These are phyloP conservation scores for Ceratosolen fusciceps DNA, from an alignment of 1,140 invertebrate species.

Conservation along the genomic window DNA sequence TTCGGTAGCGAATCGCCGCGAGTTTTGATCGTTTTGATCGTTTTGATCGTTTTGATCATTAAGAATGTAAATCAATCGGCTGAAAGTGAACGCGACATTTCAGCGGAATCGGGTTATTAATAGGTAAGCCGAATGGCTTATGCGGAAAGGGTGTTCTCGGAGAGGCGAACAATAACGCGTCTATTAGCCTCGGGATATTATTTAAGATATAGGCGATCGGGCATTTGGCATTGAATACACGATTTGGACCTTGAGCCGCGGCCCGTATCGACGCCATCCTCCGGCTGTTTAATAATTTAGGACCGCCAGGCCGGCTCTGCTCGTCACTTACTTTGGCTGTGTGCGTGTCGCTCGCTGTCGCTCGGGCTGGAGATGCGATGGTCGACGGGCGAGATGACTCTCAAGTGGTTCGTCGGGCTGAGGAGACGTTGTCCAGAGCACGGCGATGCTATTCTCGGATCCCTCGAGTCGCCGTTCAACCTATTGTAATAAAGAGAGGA, in stretches of 20 bases:
- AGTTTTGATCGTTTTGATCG: too few species aligned
- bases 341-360: constrained; percentile 61
- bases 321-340: constrained; percentile 62
- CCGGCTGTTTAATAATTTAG: not conserved
- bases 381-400: constrained; percentile 60
- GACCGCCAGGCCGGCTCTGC: too few species aligned
- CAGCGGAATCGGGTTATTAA: too few species aligned
- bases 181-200: not conserved
- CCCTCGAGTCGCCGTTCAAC: constrained; percentile 47
- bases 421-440: constrained; percentile 56
- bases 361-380: constrained; percentile 65
- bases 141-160: not conserved
- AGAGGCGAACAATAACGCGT: not conserved
- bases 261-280: too few species aligned
- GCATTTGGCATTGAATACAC: not conserved
- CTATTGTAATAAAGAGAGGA: constrained; percentile 39
- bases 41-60: too few species aligned
- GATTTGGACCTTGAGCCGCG: not conserved
- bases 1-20: too few species aligned
- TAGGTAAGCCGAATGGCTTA: not conserved
- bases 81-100: too few species aligned
- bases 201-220: not conserved
- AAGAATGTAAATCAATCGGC: too few species aligned
- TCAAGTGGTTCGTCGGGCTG: constrained; percentile 59
- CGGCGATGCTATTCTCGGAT: constrained; percentile 57